These are phyloP conservation scores for Tragelaphus buxtoni DNA, from an alignment of 2,113 vertebrate species.

Conservation along the genomic window DNA sequence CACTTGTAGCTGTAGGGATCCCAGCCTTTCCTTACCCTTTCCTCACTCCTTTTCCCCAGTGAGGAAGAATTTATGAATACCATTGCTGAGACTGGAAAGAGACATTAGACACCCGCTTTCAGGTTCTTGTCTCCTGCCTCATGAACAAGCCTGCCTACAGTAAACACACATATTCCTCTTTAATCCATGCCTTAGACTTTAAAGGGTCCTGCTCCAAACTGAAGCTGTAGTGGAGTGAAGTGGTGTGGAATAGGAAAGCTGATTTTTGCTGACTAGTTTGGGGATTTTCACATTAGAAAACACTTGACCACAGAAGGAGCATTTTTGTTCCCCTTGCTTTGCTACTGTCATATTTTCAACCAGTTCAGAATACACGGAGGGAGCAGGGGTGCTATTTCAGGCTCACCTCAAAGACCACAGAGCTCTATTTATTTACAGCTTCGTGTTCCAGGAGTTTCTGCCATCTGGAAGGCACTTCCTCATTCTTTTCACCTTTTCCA, in stretches of 20 bases:
- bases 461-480: constrained; percentile 50
- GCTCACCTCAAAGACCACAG: constrained; percentile 28
- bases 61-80: neutral
- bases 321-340: neutral
- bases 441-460: neutral
- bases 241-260: neutral
- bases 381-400: neutral
- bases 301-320: neutral
- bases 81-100: neutral
- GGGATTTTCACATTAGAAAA: neutral
- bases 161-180: neutral
- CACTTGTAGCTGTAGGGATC: neutral
- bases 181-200: neutral
- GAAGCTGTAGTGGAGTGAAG: neutral
- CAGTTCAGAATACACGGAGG: neutral
- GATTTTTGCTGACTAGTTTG: neutral
- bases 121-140: neutral
- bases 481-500: constrained; percentile 48
- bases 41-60: neutral
- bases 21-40: neutral
- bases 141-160: neutral
- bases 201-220: neutral
- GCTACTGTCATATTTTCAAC: neutral
- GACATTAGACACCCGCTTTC: neutral
- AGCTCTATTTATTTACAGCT: neutral